Evolutionary conservation across 2,888 invertebrate species (phyloP), one percentile per base, ranked within the genome.

Genomic region (Yponomeuta plumbellus): DNA sequence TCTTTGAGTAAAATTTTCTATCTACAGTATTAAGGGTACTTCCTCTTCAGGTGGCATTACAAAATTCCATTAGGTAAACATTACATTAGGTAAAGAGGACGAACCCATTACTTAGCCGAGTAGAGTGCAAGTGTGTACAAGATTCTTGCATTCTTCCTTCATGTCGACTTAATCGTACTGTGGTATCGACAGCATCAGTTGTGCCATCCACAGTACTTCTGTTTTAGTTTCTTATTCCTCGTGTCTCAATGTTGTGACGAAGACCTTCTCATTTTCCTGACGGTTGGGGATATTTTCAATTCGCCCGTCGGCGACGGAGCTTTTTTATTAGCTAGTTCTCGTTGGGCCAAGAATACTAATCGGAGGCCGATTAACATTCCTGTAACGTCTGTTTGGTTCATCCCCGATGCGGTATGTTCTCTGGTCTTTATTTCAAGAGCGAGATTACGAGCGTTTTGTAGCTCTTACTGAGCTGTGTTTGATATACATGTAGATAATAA

Each of bases 201-300:
- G 5, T 44, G 2, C 13, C 1, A 11, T 8, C 44, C 2, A 11
- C 13, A 6, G 44, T 52, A 52, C 44, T 52, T 52, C 44, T 52
- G 44, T 3, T 52, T 17, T 17, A 52, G 44, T 52, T 17, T 17
- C 44, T 52, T 17, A 17, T 13, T 52, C 20, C 58, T 58, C 58
- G 58, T 56, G 8, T 58, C 58, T 58, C 20, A 58, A 21, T 58
- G 82, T 80, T 81, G 85, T 85, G 86, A 87, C 83, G 84, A 82
- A 85, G 84, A 84, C 74, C 81, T 79, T 72, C 86, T 86, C 85
- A 88, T 88, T 88, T 88, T 86, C 87, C 81, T 87, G 86, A 84
- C 83, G 84, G 85, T 83, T 86, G 86, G 83, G 89, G 88, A 88
- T 88, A 88, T 89, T 91, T 90, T 91, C 90, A 89, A 91, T 90